A percentile compares a stretch with the other conserved stretches of the same genome.
Conservation (phyloP, 1,140 invertebrate species). For the Lerema accius region DNA sequence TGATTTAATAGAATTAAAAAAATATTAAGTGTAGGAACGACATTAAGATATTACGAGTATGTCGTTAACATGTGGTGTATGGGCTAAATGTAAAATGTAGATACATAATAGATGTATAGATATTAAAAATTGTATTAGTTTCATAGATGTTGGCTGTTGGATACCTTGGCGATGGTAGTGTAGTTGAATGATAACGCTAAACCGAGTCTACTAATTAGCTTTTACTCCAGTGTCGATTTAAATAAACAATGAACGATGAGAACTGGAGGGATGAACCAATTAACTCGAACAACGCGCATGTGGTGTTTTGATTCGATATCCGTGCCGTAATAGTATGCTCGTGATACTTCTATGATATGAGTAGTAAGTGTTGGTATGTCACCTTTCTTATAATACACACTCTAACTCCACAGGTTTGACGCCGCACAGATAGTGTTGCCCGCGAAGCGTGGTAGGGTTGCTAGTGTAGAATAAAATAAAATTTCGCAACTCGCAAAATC, state of each 20-base stretch:
- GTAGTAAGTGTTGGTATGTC: background rate
- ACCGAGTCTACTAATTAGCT: background rate
- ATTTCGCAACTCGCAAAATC: background rate
- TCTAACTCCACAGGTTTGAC: background rate
- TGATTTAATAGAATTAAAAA: too few species aligned
- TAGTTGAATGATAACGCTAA: background rate
- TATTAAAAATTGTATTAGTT: too few species aligned
- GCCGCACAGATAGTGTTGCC: background rate
- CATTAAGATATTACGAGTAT: too few species aligned
- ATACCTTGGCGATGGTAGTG: background rate
- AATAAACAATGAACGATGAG: slow-evolving; percentile 2
- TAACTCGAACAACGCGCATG: background rate
- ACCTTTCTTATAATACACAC: background rate
- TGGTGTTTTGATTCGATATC: background rate
- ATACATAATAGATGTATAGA: too few species aligned
- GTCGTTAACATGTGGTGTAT: too few species aligned
- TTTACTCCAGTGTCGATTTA: background rate
- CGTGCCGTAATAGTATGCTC: background rate
- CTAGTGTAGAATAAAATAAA: slow-evolving; percentile 1
- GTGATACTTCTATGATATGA: background rate
- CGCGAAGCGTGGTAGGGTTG: background rate
- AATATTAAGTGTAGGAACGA: too few species aligned
- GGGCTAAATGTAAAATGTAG: too few species aligned
- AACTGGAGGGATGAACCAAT: background rate
- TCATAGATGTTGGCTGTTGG: too few species aligned